A percentile compares a stretch with the other conserved stretches of the same genome.
Evolutionary conservation across 2,888 invertebrate genomes (phyloP).

Genomic region (Brachypterus glaber): DNA sequence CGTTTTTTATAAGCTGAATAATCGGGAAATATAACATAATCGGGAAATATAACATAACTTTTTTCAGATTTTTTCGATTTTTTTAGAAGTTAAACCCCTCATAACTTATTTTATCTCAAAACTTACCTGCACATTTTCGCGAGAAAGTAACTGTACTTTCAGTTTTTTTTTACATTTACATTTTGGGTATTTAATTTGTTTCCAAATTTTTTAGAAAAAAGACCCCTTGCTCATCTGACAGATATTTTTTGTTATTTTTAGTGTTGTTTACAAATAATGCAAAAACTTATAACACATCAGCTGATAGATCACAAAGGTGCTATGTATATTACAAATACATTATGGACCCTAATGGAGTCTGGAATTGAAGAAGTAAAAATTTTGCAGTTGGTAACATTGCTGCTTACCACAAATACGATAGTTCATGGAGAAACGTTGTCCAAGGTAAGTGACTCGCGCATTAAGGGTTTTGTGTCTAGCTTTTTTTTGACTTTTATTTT

Average conservation of each 20-base stretch:
- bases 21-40: no score
- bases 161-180: no score
- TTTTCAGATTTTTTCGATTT: no score
- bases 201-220: no score
- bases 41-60: no score
- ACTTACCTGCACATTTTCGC: no score
- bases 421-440: slow-evolving; percentile 92
- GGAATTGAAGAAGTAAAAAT: slow-evolving; percentile 93
- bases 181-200: no score
- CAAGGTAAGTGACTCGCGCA: slow-evolving; percentile 64
- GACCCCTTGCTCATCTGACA: slow-evolving; percentile 1
- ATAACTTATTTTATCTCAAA: no score
- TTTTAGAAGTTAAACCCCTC: no score
- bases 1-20: not conserved
- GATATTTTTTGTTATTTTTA: slow-evolving; percentile 39
- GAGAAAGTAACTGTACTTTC: no score
- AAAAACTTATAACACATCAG: slow-evolving; percentile 84
- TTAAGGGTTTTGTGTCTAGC: no score
- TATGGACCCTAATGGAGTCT: slow-evolving; percentile 91
- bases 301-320: slow-evolving; percentile 88
- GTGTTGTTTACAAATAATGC: slow-evolving; percentile 89
- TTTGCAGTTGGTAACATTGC: slow-evolving; percentile 86
- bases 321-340: slow-evolving; percentile 81
- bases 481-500: no score
- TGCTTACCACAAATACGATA: slow-evolving; percentile 90